Conservation (phyloP, 2,113 vertebrate genomes). For the Dipodomys merriami region DNA sequence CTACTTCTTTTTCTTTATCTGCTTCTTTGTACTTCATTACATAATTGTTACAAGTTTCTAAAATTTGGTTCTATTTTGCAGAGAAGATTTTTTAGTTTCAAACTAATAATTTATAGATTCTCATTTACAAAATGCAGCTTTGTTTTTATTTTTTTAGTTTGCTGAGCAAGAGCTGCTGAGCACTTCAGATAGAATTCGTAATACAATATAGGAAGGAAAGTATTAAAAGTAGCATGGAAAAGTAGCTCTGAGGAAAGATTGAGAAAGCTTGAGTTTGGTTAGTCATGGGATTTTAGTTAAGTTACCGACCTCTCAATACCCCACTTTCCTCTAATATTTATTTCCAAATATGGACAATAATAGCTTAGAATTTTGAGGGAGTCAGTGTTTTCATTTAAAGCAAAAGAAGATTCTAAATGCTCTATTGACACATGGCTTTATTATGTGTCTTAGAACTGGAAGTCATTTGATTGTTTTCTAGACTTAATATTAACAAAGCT, state of each 20-base stretch:
- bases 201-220: not conserved
- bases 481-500: not conserved
- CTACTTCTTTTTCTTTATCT: not conserved
- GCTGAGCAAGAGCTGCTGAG: slow-evolving; percentile 20
- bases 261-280: slow-evolving; percentile 24
- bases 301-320: slow-evolving; percentile 26
- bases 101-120: slow-evolving; percentile 4
- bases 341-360: slow-evolving; percentile 33
- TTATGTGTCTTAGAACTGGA: not conserved
- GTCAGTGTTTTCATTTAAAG: slow-evolving; percentile 13
- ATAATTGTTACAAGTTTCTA: not conserved
- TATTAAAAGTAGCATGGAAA: slow-evolving; percentile 44
- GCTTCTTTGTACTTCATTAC: not conserved
- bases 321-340: not conserved
- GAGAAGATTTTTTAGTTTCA: slow-evolving; percentile 37
- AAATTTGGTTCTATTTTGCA: not conserved
- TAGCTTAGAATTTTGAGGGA: slow-evolving; percentile 12
- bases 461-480: not conserved
- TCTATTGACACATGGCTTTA: slow-evolving; percentile 26
- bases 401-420: slow-evolving; percentile 3
- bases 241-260: slow-evolving; percentile 22
- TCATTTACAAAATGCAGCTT: not conserved
- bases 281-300: slow-evolving; percentile 41
- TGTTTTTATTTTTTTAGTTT: not conserved
- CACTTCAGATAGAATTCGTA: slow-evolving; percentile 4